Conservation (phyloP, 2,888 invertebrate genomes). For the Epinotia ramella region DNA sequence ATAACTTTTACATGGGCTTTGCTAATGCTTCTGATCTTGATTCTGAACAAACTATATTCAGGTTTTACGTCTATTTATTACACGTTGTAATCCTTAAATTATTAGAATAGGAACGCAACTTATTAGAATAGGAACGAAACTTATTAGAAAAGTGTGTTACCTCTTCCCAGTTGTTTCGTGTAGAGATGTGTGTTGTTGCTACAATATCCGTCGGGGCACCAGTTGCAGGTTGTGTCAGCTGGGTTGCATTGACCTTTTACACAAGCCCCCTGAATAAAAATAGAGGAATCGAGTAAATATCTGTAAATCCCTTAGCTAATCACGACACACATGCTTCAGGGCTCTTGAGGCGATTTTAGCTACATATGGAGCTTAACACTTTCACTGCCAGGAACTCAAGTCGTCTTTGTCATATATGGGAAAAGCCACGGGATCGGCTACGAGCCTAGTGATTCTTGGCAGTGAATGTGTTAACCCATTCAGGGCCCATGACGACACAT, state of each 20-base stretch:
- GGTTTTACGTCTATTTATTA: not conserved
- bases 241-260: conserved; percentile 78
- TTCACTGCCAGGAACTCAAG: too few relatives aligned
- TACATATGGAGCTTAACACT: too few relatives aligned
- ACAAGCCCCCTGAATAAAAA: conserved; percentile 71
- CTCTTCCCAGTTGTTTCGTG: conserved; percentile 67
- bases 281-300: not conserved
- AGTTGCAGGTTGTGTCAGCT: conserved; percentile 74
- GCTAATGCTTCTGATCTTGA: not conserved
- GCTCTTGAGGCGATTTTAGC: too few relatives aligned
- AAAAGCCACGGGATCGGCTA: too few relatives aligned
- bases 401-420: too few relatives aligned
- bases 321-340: too few relatives aligned
- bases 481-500: too few relatives aligned
- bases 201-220: conserved; percentile 80
- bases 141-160: conserved; percentile 52
- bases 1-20: too few relatives aligned
- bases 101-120: not conserved
- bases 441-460: too few relatives aligned
- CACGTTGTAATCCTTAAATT: not conserved
- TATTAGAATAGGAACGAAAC: too few relatives aligned
- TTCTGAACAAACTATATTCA: not conserved
- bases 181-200: conserved; percentile 76
- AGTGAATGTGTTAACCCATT: too few relatives aligned
- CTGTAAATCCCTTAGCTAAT: too few relatives aligned